A percentile compares a stretch with the other conserved stretches of the same genome.
phyloP scores from a whole-genome alignment of 1,140 invertebrate genomes.

The Tribolium castaneum region DNA sequence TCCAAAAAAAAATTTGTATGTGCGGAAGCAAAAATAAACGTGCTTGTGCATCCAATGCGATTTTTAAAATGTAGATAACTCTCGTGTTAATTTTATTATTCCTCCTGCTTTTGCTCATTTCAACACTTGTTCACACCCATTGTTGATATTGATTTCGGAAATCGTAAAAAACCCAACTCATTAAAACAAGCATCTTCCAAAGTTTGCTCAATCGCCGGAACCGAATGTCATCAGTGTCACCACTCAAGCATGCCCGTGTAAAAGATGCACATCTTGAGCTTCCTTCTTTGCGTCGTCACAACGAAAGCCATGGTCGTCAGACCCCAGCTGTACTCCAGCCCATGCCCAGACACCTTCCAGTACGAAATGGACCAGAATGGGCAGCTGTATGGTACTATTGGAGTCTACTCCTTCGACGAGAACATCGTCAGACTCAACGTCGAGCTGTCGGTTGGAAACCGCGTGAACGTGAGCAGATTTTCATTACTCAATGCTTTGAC shows the following conservation, averaged over 20 bases:
- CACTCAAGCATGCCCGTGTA: background rate
- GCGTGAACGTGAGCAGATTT: slow-evolving; percentile 52
- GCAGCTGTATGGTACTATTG: slow-evolving; percentile 51
- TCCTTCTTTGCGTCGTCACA: background rate
- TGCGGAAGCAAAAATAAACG: no score
- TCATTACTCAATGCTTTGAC: background rate
- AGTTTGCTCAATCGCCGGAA: background rate
- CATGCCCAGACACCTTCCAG: slow-evolving; percentile 55
- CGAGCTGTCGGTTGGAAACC: slow-evolving; percentile 56
- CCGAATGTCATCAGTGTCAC: background rate
- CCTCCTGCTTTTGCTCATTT: no score
- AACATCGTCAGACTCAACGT: slow-evolving; percentile 51
- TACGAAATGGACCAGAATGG: slow-evolving; percentile 51
- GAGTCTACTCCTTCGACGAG: slow-evolving; percentile 40
- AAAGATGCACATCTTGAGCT: background rate
- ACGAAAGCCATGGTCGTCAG: background rate
- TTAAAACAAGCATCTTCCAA: background rate
- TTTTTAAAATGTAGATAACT: no score
- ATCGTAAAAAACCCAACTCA: background rate
- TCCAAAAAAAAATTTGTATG: no score
- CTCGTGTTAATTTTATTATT: no score
- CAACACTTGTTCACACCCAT: no score
- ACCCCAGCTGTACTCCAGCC: slow-evolving; percentile 41
- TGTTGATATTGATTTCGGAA: no score
- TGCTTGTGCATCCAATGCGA: no score